A percentile compares a stretch with the other conserved stretches of the same genome.
Evolutionary conservation across 2,113 vertebrate genomes (phyloP).

Genomic region (Spea bombifrons): DNA sequence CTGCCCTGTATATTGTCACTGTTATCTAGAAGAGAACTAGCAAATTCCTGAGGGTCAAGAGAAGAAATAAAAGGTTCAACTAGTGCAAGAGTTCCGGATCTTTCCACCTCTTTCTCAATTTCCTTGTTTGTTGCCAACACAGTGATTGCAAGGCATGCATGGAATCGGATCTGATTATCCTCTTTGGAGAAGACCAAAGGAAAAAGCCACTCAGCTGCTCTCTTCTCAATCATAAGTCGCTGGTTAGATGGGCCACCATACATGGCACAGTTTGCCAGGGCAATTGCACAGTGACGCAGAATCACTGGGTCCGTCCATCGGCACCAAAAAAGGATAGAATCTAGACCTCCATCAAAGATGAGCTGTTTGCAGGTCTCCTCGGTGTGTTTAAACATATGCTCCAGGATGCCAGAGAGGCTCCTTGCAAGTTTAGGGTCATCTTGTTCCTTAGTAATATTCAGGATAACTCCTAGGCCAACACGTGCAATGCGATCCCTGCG

Average conservation of each 20-base stretch:
- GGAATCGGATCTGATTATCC: conserved; percentile 84
- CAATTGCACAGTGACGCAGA: conserved; percentile 89
- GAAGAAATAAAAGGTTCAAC: conserved; percentile 95
- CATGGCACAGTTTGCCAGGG: conserved; percentile 94
- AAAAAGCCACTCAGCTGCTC: conserved; percentile 91
- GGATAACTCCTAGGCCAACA: conserved; percentile 84
- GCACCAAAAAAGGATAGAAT: conserved; percentile 92
- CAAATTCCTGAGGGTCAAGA: conserved; percentile 83
- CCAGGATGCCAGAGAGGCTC: conserved; percentile 86
- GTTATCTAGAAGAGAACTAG: conserved; percentile 77
- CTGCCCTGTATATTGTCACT: conserved; percentile 84
- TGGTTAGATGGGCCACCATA: conserved; percentile 88
- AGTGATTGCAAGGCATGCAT: conserved; percentile 87
- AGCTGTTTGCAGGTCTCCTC: conserved; percentile 89
- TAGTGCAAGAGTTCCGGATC: conserved; percentile 89
- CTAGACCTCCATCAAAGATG: conserved; percentile 84
- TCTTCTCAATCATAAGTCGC: conserved; percentile 91
- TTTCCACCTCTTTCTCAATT: conserved; percentile 92
- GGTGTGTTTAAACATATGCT: conserved; percentile 98
- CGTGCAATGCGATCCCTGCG: conserved; percentile 87
- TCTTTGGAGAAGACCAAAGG: conserved; percentile 92
- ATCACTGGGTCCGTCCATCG: conserved; percentile 80
- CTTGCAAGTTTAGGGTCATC: conserved; percentile 80
- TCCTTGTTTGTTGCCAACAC: conserved; percentile 90
- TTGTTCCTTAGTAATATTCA: conserved; percentile 84